Evolutionary conservation across 2,888 invertebrate species (phyloP).

Genomic region (Petrolisthes cinctipes): DNA sequence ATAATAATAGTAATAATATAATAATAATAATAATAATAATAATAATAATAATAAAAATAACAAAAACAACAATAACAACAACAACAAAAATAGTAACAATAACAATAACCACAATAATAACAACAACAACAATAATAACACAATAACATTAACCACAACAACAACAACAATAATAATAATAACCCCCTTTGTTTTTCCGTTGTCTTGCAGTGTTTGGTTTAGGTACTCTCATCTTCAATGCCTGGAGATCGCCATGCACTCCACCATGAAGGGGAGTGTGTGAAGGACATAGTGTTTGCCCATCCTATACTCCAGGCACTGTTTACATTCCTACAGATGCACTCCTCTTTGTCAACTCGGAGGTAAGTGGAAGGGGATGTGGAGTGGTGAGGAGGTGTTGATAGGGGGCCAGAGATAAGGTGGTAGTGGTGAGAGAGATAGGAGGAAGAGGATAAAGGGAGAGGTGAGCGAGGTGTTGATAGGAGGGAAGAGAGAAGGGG

Average conservation of each 20-base stretch:
- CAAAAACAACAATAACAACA: too few species aligned
- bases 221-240: slow-evolving; percentile 74
- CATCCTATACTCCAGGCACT: slow-evolving; percentile 74
- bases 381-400: neutral
- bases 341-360: slow-evolving; percentile 75
- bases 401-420: neutral
- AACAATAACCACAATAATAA: too few species aligned
- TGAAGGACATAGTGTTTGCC: slow-evolving; percentile 72
- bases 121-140: too few species aligned
- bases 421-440: neutral
- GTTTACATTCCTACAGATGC: slow-evolving; percentile 75
- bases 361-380: slow-evolving; percentile 69
- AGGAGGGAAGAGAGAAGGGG: neutral
- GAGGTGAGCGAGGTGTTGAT: neutral
- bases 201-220: slow-evolving; percentile 72
- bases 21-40: too few species aligned
- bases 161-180: too few species aligned
- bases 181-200: neutral
- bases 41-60: too few species aligned
- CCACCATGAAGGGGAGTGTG: slow-evolving; percentile 70
- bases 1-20: too few species aligned
- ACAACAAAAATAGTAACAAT: too few species aligned
- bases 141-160: too few species aligned
- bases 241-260: slow-evolving; percentile 75
- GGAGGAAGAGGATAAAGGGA: neutral